Base-by-base conservation (phyloP, 2,888 invertebrate species). In the Branchellion lobata region DNA sequence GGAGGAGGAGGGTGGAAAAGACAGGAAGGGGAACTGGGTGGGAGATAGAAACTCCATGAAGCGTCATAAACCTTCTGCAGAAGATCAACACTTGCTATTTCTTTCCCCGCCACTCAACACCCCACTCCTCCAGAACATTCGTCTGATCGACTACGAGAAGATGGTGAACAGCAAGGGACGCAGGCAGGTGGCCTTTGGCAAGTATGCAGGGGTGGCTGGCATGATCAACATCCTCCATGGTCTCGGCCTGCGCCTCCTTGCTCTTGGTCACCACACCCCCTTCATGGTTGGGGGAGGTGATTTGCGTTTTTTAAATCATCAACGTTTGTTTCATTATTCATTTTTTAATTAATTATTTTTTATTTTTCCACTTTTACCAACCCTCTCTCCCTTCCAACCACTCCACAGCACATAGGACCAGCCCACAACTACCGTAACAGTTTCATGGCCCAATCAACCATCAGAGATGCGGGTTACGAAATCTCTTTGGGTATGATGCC, bases 151-250 rank as follows among this genome's bases (percentile, higher is more conserved):
- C 89, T 99, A 97, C 86, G 99, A 99, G 87, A 94, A 95, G 87
- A 91, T 99, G 85, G 93, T 94, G 86, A 95, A 98, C 85, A 91
- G 91, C 72, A 90, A 91, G 34, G 96, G 97, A 0, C 92, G 94
- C 84, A 90, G 99, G 18, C 92, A 96, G 65, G 99, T 99, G 2
- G 98, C 98, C 1, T 99, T 99, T 88, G 99, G 99, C 0, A 97
- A 96, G 88, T 99, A 97, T 89, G 99, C 99, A 0, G 92, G 99
- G 0, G 95, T 98, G 0, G 96, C 98, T 33, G 99, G 99, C 21
- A 97, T 96, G 93, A 93, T 99, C 78, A 97, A 99, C 87, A 98
- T 99, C 84, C 90, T 99, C 24, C 99, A 99, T 85, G 99, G 99
- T 0, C 89, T 99, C 69, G 99, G 99, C 0, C 90, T 99, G 51